A percentile compares a stretch with the other conserved stretches of the same genome.
These are phyloP conservation scores for Cathartes aura DNA, from an alignment of 2,113 vertebrate genomes.

Conservation along the genomic window DNA sequence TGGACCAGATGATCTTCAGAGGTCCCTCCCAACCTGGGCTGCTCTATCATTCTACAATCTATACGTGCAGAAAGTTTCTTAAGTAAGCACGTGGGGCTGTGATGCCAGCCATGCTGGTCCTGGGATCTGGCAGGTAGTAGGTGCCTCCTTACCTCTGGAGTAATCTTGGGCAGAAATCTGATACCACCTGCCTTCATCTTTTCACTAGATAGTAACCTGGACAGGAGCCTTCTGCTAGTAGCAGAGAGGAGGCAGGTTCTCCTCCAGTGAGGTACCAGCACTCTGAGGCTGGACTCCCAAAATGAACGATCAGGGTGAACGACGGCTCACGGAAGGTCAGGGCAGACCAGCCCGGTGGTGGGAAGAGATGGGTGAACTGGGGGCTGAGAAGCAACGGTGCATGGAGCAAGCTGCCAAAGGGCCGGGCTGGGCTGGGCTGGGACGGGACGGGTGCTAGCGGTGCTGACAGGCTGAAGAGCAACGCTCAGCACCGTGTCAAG, in stretches of 20 bases:
- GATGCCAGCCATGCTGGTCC: background rate
- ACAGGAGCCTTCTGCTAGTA: background rate
- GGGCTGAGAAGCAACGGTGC: accelerated
- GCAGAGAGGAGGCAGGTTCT: background rate
- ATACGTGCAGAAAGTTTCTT: background rate
- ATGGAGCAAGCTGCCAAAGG: background rate
- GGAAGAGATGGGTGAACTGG: background rate
- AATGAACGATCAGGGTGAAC: accelerated
- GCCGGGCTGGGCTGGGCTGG: accelerated
- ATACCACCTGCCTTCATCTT: background rate
- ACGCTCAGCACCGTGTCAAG: accelerated
- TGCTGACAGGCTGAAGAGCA: background rate
- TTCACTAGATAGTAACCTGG: background rate
- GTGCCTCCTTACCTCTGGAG: background rate
- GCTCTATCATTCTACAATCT: background rate
- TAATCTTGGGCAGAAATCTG: background rate
- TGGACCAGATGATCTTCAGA: background rate
- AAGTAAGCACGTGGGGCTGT: accelerated
- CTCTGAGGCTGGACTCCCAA: no score
- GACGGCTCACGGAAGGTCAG: background rate
- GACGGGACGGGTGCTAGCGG: accelerated
- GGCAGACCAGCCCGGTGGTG: accelerated
- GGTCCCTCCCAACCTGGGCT: background rate
- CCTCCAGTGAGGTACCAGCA: background rate
- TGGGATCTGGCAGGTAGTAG: no score